Evolutionary conservation across 2,888 invertebrate species (phyloP), one percentile per base, ranked within the genome.

Genomic region (Meganola albula): DNA sequence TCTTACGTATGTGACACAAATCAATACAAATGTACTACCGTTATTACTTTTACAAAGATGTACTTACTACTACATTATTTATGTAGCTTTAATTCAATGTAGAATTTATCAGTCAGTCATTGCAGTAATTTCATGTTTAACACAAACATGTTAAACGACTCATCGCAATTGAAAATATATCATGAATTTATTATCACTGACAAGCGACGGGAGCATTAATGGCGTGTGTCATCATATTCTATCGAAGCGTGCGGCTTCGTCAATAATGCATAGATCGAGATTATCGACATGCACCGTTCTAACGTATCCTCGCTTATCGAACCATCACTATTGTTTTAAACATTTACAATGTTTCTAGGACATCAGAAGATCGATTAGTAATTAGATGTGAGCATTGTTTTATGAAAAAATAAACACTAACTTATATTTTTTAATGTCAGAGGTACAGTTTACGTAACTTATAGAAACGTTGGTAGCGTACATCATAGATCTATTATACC

Each of bases 211-310:
- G 62, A 65, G 63, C 61, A 62, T 52, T 72, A 66, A 71, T 79
- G 72, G 73, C 76, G 74, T 74, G 77, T 80, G 74, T 71, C 82
- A 80, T 79, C 79, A 74, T 77, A 73, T 74, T 77, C 73, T 74
- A 74, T 76, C 65, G 70, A 65, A 72, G 68, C 66, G 68, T 55
- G n/a, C 57, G 63, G 53, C 68, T 74, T 74, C 63, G 83, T 74
- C 83, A 82, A 82, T 80, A 85, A 83, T 76, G 78, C 82, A 38
- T 55, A 58, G 58, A 68, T 69, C 61, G 57, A 75, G 75, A 82
- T 82, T 77, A 80, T 76, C 72, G 63, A 78, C 84, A 82, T 83
- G 83, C 79, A 80, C 71, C 57, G 61, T 67, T 70, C 37, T 63
- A 70, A 72, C 62, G 58, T 71, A 74, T 77, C 73, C 69, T 67